Percentiles rank a stretch among this genome's conserved stretches.
Evolutionary conservation across 2,888 invertebrate species (phyloP).

Genomic region (Oligia strigilis): DNA sequence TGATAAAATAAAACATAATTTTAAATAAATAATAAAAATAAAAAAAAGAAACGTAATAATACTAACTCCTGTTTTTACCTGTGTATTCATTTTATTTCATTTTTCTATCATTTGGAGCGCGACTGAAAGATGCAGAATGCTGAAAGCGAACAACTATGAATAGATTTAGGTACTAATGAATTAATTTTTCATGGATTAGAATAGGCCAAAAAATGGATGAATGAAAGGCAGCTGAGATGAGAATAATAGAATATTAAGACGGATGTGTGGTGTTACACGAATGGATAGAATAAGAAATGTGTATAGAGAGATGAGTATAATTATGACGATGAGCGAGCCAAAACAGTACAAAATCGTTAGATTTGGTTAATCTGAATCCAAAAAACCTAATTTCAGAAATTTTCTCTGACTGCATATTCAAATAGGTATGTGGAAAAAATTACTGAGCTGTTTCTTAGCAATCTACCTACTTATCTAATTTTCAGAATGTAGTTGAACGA

Average conservation of each 20-base stretch:
- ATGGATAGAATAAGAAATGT: not conserved
- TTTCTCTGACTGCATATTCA: not conserved
- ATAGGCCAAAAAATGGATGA: not conserved
- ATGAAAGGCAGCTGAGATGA: too few species aligned
- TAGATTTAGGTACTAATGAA: not conserved
- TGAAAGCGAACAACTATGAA: not conserved
- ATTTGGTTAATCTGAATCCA: not conserved
- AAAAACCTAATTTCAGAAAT: not conserved
- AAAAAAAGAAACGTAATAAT: not conserved
- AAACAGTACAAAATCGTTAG: not conserved
- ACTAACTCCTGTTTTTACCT: not conserved
- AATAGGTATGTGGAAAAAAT: not conserved
- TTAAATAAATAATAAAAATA: not conserved
- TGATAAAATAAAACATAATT: not conserved
- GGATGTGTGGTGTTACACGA: too few species aligned
- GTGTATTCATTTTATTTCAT: not conserved
- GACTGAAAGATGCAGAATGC: not conserved
- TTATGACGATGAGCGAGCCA: not conserved
- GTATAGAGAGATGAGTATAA: not conserved
- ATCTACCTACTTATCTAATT: not conserved
- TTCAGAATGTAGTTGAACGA: not conserved
- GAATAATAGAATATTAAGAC: too few species aligned
- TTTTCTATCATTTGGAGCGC: not conserved
- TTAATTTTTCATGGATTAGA: not conserved
- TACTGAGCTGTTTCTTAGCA: not conserved